Evolutionary conservation across 2,888 invertebrate genomes (phyloP).

Genomic region (Capitulum mitella): DNA sequence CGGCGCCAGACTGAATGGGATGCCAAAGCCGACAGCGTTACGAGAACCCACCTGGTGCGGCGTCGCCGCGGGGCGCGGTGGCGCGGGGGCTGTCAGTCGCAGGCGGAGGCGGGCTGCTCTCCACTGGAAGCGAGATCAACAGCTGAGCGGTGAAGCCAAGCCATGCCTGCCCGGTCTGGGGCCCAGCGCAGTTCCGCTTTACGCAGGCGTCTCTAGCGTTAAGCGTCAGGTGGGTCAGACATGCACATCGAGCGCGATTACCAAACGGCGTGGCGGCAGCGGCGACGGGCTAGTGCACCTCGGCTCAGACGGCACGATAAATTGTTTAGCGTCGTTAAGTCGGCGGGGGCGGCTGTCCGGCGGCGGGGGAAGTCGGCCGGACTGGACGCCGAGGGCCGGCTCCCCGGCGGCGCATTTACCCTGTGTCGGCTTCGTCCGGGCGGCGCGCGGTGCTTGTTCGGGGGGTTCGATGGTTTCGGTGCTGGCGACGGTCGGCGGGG

Average conservation of each 20-base stretch:
- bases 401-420: neutral
- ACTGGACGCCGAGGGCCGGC: neutral
- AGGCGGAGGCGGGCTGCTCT: neutral
- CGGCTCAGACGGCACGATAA: too few relatives aligned
- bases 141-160: neutral
- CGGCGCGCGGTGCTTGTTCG: slow-evolving; percentile 37
- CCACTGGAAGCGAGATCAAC: neutral
- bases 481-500: slow-evolving; percentile 3
- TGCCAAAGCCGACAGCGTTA: too few relatives aligned
- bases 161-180: too few relatives aligned
- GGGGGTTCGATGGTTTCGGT: neutral
- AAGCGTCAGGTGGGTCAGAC: neutral
- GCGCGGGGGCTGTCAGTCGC: too few relatives aligned
- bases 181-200: too few relatives aligned
- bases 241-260: neutral
- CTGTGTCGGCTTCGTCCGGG: neutral
- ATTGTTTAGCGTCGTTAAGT: too few relatives aligned
- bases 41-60: too few relatives aligned
- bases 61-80: too few relatives aligned
- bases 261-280: neutral
- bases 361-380: neutral
- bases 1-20: too few relatives aligned
- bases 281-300: neutral
- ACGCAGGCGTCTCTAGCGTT: neutral
- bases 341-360: too few relatives aligned